Conservation (phyloP, 35 echinoderm and acorn worm genomes). For the Diadema setosum region DNA sequence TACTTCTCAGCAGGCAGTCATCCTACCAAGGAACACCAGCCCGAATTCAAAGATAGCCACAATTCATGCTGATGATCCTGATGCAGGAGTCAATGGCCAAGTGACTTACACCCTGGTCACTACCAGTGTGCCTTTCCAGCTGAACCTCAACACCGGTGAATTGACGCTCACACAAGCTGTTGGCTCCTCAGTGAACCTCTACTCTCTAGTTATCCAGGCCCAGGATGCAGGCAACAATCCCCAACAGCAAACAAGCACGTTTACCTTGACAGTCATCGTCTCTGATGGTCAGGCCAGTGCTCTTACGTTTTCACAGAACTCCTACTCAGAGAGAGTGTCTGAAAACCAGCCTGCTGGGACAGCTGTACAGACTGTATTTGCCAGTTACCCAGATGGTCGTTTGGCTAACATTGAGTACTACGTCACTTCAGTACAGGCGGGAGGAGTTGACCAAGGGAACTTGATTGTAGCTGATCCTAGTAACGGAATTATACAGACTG, state of each 20-base stretch:
- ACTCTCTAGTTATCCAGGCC: constrained; percentile 48
- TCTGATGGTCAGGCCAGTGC: constrained; percentile 42
- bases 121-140: constrained; percentile 48
- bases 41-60: constrained; percentile 40
- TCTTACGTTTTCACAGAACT: constrained; percentile 36
- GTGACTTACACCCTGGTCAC: constrained; percentile 55
- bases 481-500: constrained; percentile 47
- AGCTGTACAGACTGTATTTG: constrained; percentile 44
- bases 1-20: constrained; percentile 73
- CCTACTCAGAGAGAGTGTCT: constrained; percentile 33
- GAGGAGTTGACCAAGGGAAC: constrained; percentile 8
- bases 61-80: constrained; percentile 63
- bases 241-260: neutral
- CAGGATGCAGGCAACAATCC: constrained; percentile 47
- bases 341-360: constrained; percentile 66
- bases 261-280: constrained; percentile 53
- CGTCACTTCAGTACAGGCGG: constrained; percentile 65
- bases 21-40: constrained; percentile 28
- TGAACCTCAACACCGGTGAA: constrained; percentile 55
- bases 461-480: constrained; percentile 32
- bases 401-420: constrained; percentile 65
- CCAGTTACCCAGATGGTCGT: constrained; percentile 41
- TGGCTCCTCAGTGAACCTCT: constrained; percentile 3
- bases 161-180: constrained; percentile 25
- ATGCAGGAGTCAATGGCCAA: constrained; percentile 69